Conservation (phyloP, 2,113 vertebrate species). For the Todiramphus chloris region DNA sequence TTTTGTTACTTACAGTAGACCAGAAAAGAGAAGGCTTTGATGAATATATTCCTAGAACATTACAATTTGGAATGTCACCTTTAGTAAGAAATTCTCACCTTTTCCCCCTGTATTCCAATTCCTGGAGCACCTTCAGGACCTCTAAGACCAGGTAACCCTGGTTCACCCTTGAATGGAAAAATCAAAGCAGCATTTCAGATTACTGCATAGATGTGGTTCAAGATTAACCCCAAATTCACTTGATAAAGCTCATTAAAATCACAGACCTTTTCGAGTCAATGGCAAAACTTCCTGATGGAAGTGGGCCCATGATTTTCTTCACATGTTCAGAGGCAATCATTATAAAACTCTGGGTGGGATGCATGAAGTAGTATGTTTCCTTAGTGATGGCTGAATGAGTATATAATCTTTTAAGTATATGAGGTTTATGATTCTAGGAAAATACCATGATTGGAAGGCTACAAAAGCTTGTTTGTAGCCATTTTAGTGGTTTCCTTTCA, state of each 20-base stretch:
- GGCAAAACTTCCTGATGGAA: background rate
- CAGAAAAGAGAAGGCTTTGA: background rate
- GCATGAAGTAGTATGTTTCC: background rate
- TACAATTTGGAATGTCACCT: background rate
- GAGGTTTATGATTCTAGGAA: background rate
- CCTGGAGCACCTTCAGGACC: constrained; percentile 84
- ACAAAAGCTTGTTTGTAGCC: background rate
- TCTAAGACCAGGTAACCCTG: constrained; percentile 81
- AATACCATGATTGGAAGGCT: background rate
- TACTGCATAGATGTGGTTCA: background rate
- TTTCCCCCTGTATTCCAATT: constrained; percentile 86
- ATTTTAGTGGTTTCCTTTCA: background rate
- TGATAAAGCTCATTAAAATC: background rate
- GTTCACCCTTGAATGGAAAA: constrained; percentile 78
- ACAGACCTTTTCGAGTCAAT: background rate
- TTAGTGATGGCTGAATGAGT: background rate
- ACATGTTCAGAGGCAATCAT: background rate
- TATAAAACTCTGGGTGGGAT: background rate
- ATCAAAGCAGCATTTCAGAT: background rate
- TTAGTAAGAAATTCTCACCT: constrained; percentile 72
- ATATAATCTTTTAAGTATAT: background rate
- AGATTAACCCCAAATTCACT: background rate
- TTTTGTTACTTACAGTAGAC: background rate
- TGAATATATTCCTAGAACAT: background rate
- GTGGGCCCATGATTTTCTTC: background rate